Base-by-base conservation (phyloP, 2,888 invertebrate species). In the Dusona sp. region DNA sequence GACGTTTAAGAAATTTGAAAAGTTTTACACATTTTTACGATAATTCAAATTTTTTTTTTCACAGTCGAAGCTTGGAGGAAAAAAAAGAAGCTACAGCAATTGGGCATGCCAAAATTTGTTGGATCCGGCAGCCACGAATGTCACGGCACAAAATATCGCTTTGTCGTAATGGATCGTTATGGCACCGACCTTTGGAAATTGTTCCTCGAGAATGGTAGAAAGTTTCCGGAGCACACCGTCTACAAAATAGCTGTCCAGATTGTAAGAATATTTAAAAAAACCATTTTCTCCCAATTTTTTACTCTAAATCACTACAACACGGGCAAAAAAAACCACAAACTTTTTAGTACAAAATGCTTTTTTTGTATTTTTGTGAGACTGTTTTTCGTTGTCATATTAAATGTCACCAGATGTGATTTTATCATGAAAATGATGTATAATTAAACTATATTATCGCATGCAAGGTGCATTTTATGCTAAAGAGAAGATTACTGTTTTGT, bases 21-120 rank as follows among this genome's bases (percentile, higher is more conserved):
- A 16, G 29, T 29, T 61, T 16, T 4, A 16, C 0, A 29, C 29
- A 33, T 72, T n/a, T 29, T 13, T 3, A 51, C 19, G 33, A 2
- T 11, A 45, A 22, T 1, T 16, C 25, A 25, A 45, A 45, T 36
- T 36, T n/a, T 19, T n/a, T 19, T 13, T 36, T 13, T n/a, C 36
- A 1, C 94, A 98, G 98, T 98, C 93, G 94, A 96, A 74, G 95
- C 95, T 81, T 98, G 97, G 95, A 96, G 95, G 93, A 95, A 96
- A 88, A 93, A 95, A 48, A 96, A 96, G 81, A 97, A 97, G 88
- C 91, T 98, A 33, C 95, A 96, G 83, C 95, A 95, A 51, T 94
- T 99, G 4, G 99, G 98, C 11, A 97, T 99, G 96, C 99, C 99
- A 0, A 95, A 96, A 64, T 98, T 97, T 92, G 95, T 97, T 86